Evolutionary conservation across 2,888 invertebrate genomes (phyloP), one percentile per base, ranked within the genome.

Genomic region (Amblyjoppa proteus): DNA sequence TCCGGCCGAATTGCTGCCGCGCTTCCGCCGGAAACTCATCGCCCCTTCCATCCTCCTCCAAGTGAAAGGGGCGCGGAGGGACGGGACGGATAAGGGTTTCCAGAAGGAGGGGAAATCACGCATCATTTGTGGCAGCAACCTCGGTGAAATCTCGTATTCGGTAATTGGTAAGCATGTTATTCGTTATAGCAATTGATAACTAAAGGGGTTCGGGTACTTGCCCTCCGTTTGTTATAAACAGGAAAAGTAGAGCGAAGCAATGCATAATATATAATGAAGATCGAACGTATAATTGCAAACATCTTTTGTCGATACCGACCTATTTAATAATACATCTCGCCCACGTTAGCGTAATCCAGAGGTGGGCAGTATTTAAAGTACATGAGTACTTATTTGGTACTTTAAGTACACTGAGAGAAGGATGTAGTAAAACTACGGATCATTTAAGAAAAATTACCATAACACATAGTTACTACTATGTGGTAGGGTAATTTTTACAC

Each of bases 1-100:
- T 81, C 85, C 76, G 81, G 73, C 77, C 53, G 80, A 87, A 86
- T 83, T 81, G 85, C 84, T 80, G 86, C 80, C 64, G 84, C 73
- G 83, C 83, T 86, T 84, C 75, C 86, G 83, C 73, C 83, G 66
- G 81, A 87, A 83, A 73, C 84, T 85, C 83, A 83, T 85, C 83
- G 66, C 81, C 80, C 83, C 38, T 81, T 69, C 83, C 80, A 81
- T 70, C 56, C 45, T 70, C 70, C 70, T 64, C 45, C 38, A 56
- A 64, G 56, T 58, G 53, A 81, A 75, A 51, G 76, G 51, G 64
- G 75, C 73, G 20, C 58, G 16, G 73, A 11, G 58, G 75, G 56
- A 61, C 64, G 51, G 74, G 34, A 16, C 13, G 16, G 38, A 69
- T 56, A 56, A 66, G 70, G 61, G 61, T 49, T 49, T 77, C 49